Conservation (phyloP, 2,888 invertebrate genomes). For the Mythimna pallens region DNA sequence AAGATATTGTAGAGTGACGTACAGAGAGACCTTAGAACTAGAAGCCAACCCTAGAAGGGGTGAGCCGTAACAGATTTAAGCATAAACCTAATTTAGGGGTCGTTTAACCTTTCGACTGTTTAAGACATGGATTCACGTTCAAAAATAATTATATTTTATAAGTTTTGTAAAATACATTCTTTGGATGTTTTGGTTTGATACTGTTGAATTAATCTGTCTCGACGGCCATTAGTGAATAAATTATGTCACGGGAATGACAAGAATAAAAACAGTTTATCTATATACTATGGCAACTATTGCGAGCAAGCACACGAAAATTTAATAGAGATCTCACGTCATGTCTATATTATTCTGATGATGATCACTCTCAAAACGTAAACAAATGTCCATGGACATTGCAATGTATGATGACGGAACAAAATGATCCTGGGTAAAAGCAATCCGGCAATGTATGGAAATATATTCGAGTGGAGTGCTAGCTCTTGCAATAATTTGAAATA, state of each 20-base stretch:
- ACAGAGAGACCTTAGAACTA: background rate
- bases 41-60: no score
- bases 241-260: no score
- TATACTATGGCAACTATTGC: background rate
- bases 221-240: no score
- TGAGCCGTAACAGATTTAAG: background rate
- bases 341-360: background rate
- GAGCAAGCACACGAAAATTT: background rate
- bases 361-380: constrained; percentile 24
- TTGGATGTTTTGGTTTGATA: no score
- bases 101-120: no score
- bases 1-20: background rate
- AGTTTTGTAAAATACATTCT: no score
- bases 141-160: no score
- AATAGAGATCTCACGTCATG: no score
- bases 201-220: no score
- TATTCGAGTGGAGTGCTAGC: constrained; percentile 41
- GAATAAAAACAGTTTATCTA: no score
- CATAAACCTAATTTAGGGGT: no score
- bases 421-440: constrained; percentile 53
- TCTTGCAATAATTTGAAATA: constrained; percentile 58
- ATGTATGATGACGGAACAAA: constrained; percentile 35
- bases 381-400: constrained; percentile 16
- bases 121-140: no score
- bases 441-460: constrained; percentile 53